Percentiles rank a stretch among this genome's conserved stretches.
phyloP scores from a whole-genome alignment of 2,888 invertebrate genomes.

The Ellobium chinense region DNA sequence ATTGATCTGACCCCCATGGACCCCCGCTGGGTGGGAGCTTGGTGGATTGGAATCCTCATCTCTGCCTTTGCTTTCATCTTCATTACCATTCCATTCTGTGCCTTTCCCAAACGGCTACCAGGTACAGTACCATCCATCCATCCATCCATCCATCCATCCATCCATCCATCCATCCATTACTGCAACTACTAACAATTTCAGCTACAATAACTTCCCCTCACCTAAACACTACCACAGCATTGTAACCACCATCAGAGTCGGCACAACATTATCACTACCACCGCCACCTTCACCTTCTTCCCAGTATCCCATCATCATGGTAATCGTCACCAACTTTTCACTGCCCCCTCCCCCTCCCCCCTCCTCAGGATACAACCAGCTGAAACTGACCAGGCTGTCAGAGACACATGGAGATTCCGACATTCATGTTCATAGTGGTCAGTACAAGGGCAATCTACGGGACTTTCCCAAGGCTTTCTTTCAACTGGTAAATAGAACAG shows the following conservation, averaged over 20 bases:
- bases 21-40: constrained; percentile 88
- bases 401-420: constrained; percentile 55
- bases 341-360: background rate
- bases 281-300: no score
- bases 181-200: no score
- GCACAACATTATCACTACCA: no score
- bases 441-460: constrained; percentile 55
- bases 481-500: constrained; percentile 55
- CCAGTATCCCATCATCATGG: no score
- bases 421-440: background rate
- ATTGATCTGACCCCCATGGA: constrained; percentile 82
- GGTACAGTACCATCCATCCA: constrained; percentile 50
- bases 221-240: no score
- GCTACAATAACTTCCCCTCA: no score
- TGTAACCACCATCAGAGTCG: no score
- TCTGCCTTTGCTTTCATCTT: constrained; percentile 83
- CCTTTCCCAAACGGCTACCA: constrained; percentile 86
- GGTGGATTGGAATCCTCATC: constrained; percentile 88
- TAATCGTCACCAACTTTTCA: no score
- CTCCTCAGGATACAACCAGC: constrained; percentile 55
- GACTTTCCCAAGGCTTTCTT: constrained; percentile 58
- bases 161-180: background rate
- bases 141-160: background rate
- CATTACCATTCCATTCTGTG: constrained; percentile 83
- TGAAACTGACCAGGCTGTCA: constrained; percentile 54